Conservation (phyloP, 2,797 vertebrate species). For the Chrysocyon brachyurus region DNA sequence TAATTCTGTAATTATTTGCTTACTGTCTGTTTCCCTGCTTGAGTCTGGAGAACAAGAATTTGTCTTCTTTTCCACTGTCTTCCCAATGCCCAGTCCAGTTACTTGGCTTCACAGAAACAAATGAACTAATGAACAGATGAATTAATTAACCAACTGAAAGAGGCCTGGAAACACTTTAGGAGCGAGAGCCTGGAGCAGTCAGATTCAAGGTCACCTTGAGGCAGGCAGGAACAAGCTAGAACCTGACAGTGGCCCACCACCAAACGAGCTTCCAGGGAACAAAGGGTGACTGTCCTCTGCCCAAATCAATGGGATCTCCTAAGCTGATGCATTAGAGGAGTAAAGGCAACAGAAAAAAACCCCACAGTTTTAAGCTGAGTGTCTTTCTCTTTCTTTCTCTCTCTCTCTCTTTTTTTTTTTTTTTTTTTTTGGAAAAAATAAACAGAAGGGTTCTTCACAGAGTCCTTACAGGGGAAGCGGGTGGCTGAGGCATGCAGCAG, state of each 20-base stretch:
- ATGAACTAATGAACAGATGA: background rate
- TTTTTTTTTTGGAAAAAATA: background rate
- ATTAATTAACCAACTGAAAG: background rate
- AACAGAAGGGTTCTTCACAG: background rate
- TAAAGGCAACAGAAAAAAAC: background rate
- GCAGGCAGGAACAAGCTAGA: background rate
- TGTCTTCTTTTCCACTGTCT: background rate
- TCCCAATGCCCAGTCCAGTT: background rate
- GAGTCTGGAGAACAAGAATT: background rate
- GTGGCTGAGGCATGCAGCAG: rapidly evolving
- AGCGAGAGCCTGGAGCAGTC: background rate
- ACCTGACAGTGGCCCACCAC: background rate
- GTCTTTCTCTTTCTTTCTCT: background rate
- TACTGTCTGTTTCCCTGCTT: background rate
- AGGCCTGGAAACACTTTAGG: background rate
- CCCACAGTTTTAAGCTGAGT: background rate
- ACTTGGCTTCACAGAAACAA: background rate
- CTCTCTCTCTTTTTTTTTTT: background rate
- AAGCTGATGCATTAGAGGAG: background rate
- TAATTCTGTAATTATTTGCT: too few species aligned
- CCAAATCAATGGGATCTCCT: background rate
- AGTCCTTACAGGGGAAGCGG: background rate
- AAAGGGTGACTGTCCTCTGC: background rate
- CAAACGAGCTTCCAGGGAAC: background rate
- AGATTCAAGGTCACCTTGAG: background rate